Conservation (phyloP, 2,888 invertebrate genomes). For the Agrenia bidenticulata region DNA sequence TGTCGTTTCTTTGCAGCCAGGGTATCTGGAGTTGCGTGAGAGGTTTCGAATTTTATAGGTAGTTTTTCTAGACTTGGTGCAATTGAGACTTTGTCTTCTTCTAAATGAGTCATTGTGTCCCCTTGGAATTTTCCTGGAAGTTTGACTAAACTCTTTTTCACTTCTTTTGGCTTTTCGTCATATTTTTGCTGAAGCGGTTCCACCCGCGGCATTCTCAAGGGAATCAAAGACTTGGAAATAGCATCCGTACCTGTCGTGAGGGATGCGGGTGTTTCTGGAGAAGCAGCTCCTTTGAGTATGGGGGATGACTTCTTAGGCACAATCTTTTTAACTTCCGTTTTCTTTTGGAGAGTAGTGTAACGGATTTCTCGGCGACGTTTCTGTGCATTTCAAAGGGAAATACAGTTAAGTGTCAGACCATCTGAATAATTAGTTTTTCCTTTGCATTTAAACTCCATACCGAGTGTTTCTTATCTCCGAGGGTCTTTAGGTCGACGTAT, state of each 20-base stretch:
- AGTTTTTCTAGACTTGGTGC: too few species aligned
- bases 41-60: too few species aligned
- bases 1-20: background rate
- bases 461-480: conserved; percentile 30
- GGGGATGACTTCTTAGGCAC: conserved; percentile 1
- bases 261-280: conserved; percentile 8
- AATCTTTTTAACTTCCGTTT: background rate
- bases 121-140: too few species aligned
- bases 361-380: background rate
- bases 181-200: too few species aligned
- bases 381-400: background rate
- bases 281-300: background rate
- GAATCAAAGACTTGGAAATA: background rate
- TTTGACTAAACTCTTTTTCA: too few species aligned
- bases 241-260: background rate
- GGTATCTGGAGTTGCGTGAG: background rate
- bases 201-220: background rate
- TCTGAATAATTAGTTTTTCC: too few species aligned
- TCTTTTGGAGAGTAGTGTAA: background rate
- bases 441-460: background rate
- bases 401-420: background rate
- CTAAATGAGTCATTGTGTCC: background rate
- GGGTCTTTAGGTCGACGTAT: conserved; percentile 21
- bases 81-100: background rate
- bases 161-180: too few species aligned